Evolutionary conservation across 1,140 invertebrate genomes (phyloP), one percentile per base, ranked within the genome.

Genomic region (Scaptomyza graminum): DNA sequence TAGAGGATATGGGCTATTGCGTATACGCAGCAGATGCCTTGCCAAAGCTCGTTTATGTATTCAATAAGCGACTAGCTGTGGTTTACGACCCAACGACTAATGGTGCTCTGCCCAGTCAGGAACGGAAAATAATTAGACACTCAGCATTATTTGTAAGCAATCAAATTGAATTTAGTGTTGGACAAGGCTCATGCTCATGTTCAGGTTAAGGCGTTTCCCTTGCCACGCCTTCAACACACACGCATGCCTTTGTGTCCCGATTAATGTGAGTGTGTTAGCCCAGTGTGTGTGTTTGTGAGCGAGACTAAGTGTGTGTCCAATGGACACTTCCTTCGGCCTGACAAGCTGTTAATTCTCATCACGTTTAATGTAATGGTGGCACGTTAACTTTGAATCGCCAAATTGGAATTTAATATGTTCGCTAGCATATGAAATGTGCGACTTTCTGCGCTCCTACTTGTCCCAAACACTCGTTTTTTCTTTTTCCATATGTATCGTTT

Each of bases 401-500:
- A 88, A 87, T 87, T 87, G 83, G 82, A 88, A 87, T 87, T 87
- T 83, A 87, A 87, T 87, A 88, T 87, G 82, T 87, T 84, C 71
- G 71, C 76, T 22, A 61, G 61, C 71, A 82, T 82, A 82, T 82
- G 75, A 83, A 75, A 75, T 83, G 79, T 61, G 57, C 22, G 50
- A 56, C 51, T 68, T 37, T 50, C 56, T 67, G n/a, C 37, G 12
- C 37, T 3, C 12, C 52, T 54, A 43, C 3, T 31, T 13, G 9
- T 13, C 25, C 7, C 12, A 5, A 43, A 13, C 41, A 2, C 6
- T 7, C 11, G 41, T 34, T 41, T 31, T 43, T n/a, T 11, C 50
- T 28, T 4, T 15, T 6, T 50, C 28, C 43, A 50, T 54, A 37
- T 62, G 65, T 69, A 54, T 74, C 61, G 52, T 16, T 71, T 63